A percentile compares a stretch with the other conserved stretches of the same genome.
These are phyloP conservation scores for Gavialis gangeticus DNA, from an alignment of 2,113 vertebrate genomes.

Conservation along the genomic window DNA sequence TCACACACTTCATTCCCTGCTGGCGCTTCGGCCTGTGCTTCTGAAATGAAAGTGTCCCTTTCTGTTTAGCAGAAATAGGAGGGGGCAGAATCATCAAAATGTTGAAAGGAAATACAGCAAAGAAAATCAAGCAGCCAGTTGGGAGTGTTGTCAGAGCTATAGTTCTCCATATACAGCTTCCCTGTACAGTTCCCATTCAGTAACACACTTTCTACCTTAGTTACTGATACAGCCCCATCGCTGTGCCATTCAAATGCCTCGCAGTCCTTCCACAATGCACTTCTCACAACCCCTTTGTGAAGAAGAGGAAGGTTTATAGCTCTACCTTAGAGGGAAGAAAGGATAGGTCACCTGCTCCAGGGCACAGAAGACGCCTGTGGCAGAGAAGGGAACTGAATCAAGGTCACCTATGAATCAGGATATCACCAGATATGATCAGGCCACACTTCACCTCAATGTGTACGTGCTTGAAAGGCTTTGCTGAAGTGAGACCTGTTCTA, in stretches of 20 bases:
- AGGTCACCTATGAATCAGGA: too few species aligned
- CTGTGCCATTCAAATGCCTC: neutral
- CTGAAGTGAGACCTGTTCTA: neutral
- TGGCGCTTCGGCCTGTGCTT: neutral
- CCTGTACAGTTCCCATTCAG: neutral
- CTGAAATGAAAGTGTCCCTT: neutral
- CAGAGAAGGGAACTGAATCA: neutral
- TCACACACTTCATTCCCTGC: neutral
- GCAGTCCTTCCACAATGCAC: too few species aligned
- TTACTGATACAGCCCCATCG: neutral
- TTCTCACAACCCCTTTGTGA: neutral
- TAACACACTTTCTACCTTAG: neutral
- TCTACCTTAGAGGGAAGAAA: neutral
- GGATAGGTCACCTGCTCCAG: neutral
- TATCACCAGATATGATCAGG: too few species aligned
- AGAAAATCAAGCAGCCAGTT: neutral
- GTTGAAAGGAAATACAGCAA: neutral
- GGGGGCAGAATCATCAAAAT: neutral
- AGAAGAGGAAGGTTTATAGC: neutral
- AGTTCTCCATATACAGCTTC: neutral
- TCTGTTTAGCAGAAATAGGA: neutral
- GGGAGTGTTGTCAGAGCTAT: neutral
- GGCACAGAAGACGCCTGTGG: neutral
- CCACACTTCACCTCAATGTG: neutral
- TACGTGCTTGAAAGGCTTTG: neutral